Base-by-base conservation (phyloP, 2,888 invertebrate species). In the Morpho helenor region DNA sequence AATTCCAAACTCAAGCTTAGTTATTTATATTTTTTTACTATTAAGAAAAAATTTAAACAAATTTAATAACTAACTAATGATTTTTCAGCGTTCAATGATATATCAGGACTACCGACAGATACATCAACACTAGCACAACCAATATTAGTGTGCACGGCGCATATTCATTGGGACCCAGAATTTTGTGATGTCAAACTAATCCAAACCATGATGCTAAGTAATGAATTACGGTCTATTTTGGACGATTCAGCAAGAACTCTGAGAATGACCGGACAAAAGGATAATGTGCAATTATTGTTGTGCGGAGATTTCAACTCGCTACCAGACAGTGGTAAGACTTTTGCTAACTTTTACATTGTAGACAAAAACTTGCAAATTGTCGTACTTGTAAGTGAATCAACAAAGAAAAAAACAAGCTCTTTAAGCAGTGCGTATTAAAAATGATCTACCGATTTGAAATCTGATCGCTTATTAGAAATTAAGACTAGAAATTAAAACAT, bases 151-250 rank as follows among this genome's bases (percentile, higher is more conserved):
- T 98, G 99, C 85, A 99, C 99, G 41, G 99, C 99, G 43, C 99
- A 99, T 89, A 98, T 99, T 73, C 99, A 99, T 86, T 99, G 99
- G 99, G 99, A 99, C 92, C 99, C 99, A 0, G 99, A 99, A 91
- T 99, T 96, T 89, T 98, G 99, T 83, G 99, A 99, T 89, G 99
- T 99, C 51, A 99, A 99, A 88, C 93, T 99, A 50, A 98, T 99
- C 67, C 99, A 99, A 89, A 98, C 98, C 43, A 98, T 99, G 96
- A 99, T 99, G 98, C 90, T 99, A 69, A 96, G 98, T 89, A 96
- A 97, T 82, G 99, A 99, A 84, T 91, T 99, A 70, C 94, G 96
- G 76, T 92, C 94, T 63, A 97, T 98, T 65, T 91, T 97, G 65
- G 97, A 98, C 75, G 96, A 97, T 82, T 95, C 96, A 43, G 94